Evolutionary conservation across 1,140 invertebrate species (phyloP), one percentile per base, ranked within the genome.

Genomic region (Heliconius eleuchia): DNA sequence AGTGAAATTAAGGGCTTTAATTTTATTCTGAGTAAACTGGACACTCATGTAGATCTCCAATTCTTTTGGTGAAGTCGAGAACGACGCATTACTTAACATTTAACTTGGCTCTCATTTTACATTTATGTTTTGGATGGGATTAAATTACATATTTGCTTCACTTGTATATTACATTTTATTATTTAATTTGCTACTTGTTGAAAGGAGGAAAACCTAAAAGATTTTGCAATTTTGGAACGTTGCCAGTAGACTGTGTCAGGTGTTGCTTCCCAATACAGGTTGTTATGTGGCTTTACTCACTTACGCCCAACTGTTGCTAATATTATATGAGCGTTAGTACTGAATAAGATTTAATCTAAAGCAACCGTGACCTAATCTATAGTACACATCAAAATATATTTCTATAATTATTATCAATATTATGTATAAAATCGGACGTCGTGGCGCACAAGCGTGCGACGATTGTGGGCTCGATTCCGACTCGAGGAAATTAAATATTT

Each of bases 271-370:
- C 60, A 66, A 66, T 66, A 66, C 60, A 66, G 60, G 27, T 13
- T 66, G 60, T 66, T 30, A 66, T 30, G 60, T 66, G 60, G 60
- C n/a, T 30, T 66, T 66, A 23, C 60, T 27, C 27, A 66, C 60
- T 66, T 66, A 66, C n/a, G 60, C 27, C 60, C 60, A 66, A 66
- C 60, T 66, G 60, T 66, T 66, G 60, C 60, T 30, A 23, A 66
- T 30, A 66, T 66, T 66, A 66, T 30, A 66, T 57, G 8, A 57
- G n/a, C 19, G 7, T 18, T 66, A 13, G 60, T 66, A 16, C 1
- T 30, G 23, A 66, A 30, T 30, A 30, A 11, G 3, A 30, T 66
- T 66, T 66, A 16, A 11, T 57, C 50, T 52, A 19, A 19, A 52
- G 5, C 60, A 23, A 57, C 55, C n/a, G 55, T n/a, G n/a, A 57